Conservation (phyloP, 1,140 invertebrate species). For the Penaeus japonicus region DNA sequence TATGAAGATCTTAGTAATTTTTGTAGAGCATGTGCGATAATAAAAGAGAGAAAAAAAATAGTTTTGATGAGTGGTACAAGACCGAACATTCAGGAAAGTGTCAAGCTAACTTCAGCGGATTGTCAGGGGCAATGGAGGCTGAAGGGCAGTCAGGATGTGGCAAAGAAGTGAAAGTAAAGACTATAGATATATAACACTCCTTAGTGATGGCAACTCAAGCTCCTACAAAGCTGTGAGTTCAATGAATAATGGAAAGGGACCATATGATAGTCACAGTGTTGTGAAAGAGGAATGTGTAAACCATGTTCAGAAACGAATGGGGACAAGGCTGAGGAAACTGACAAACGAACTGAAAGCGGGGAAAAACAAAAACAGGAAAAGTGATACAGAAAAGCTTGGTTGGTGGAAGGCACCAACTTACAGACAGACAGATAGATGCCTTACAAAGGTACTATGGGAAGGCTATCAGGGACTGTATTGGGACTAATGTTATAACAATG, state of each 20-base stretch:
- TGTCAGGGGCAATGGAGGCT: too few relatives aligned
- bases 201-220: too few relatives aligned
- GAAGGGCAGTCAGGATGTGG: too few relatives aligned
- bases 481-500: not conserved
- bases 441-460: slow-evolving; percentile 4
- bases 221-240: not conserved
- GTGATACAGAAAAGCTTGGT: not conserved
- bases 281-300: not conserved
- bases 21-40: not conserved
- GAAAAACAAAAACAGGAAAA: slow-evolving; percentile 3
- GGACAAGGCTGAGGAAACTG: not conserved
- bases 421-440: not conserved
- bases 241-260: not conserved
- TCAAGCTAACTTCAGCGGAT: too few relatives aligned
- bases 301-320: slow-evolving; percentile 6
- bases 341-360: not conserved
- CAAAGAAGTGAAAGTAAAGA: too few relatives aligned
- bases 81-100: too few relatives aligned
- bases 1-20: not conserved
- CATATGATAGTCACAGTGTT: not conserved
- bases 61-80: not conserved
- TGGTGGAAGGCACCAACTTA: slow-evolving; percentile 11
- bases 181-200: too few relatives aligned
- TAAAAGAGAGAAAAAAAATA: not conserved
- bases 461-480: not conserved